Evolutionary conservation across 2,888 invertebrate genomes (phyloP), one percentile per base, ranked within the genome.

Genomic region (Dastarcus helophoroides): DNA sequence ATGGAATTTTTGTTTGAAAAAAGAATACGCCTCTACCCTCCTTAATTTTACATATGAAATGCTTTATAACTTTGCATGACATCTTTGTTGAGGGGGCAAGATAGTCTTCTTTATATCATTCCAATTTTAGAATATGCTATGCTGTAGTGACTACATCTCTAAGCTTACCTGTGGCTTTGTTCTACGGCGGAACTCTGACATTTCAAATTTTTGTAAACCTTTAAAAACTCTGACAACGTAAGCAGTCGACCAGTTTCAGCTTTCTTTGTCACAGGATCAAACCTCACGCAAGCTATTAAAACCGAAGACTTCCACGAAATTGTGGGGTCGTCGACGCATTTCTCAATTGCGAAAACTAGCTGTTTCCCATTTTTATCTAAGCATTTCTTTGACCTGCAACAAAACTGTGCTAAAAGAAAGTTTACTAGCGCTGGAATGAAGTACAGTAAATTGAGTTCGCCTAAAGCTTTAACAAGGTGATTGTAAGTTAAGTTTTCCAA

Each of bases 241-340:
- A 80, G 55, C 11, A 76, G 53, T 33, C 77, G 64, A 36, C 67
- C 69, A 3, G 68, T 69, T 35, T 71, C 69, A 14, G 76, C 64
- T 47, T 66, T 59, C 27, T 65, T 58, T 3, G 65, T 65, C 11
- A 45, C 44, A 2, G 68, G 64, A 49, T 74, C 65, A 14, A 73
- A 57, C 59, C 71, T 71, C n/a, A 73, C 65, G 44, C 74, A 75
- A 14, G 69, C 72, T 41, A 80, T 71, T 51, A 71, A 65, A 1
- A 79, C 71, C 2, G 74, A 76, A 1, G 73, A 74, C 51, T 76
- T 78, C 80, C 80, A 80, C 17, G 79, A 59, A 13, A 76, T 50
- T 1, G 74, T 67, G n/a, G n/a, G n/a, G 0, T 68, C 61, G 49
- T 77, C 76, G 3, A 73, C 69, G 3, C 75, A 76, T 39, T 67